Base-by-base conservation (phyloP, 2,888 invertebrate species). In the Boloria euphrosyne region DNA sequence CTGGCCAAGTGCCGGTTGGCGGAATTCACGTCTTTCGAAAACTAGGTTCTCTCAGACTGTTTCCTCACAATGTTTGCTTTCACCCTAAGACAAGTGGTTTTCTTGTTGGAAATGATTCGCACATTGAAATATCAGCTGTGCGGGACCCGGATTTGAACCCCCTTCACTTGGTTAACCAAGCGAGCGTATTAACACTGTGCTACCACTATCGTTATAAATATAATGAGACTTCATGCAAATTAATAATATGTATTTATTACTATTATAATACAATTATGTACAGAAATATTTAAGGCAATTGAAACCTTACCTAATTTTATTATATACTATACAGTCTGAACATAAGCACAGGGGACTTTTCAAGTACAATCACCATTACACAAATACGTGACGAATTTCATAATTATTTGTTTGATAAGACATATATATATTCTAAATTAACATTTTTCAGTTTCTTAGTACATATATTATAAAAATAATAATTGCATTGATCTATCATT, bases 211-310 rank as follows among this genome's bases (percentile, higher is more conserved):
- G 7, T 38, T 38, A 10, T 7, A 38, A n/a, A 58, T 22, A 22
- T 43, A 46, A 46, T 27, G 10, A 47, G 13, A 27, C 22, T 27
- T 47, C 16, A n/a, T 22, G 46, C 16, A 18, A 46, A 47, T 16
- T 4, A 31, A 16, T 17, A 27, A 44, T 22, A 46, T 16, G 46
- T 53, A 27, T 66, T 68, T 65, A 69, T 55, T 67, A 16, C 62
- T 62, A 54, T 31, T 67, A 67, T 69, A 47, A 62, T 67, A 70
- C 65, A 70, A 55, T 46, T 60, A 70, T 70, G 50, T 67, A 70
- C 67, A 67, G 53, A 51, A 22, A n/a, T 69, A 65, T 62, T 47
- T 60, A 62, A 62, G 61, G 46, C 61, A 70, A 67, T 67, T 67
- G 65, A 70, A 55, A 65, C 59, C 60, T 65, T 55, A 44, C 22